Evolutionary conservation across 2,888 invertebrate genomes (phyloP), one percentile per base, ranked within the genome.

Genomic region (Bombylius major): DNA sequence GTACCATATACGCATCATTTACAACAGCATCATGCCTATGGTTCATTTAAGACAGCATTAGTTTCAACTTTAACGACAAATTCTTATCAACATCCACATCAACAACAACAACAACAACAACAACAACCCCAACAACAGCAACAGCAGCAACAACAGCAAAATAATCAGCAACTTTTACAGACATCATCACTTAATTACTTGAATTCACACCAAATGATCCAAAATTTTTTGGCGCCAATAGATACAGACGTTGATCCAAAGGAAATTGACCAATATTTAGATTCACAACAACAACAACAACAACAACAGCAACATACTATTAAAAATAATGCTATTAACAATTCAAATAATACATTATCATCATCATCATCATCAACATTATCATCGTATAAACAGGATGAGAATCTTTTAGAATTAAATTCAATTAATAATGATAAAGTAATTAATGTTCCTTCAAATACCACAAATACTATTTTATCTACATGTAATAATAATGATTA

Each of bases 201-300:
- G 63, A 63, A 63, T 58, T 56, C 63, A 51, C 61, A 61, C 54
- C 56, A 54, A 52, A 52, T 58, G 54, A 47, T 23, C 46, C 58
- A 56, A 47, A 53, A 54, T 45, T 55, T 50, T 45, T 49, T 57
- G 55, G 55, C 61, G 51, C 57, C 57, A 51, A 54, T 59, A 47
- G 60, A 58, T 48, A 63, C 63, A 52, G 70, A 71, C 64, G 68
- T 69, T 62, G 69, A 70, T 67, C 68, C 71, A 44, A 73, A 73
- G 65, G 73, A 74, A 69, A 71, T 73, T 62, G 73, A 73, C 67
- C 75, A 74, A 67, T 73, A 75, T 66, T 67, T 73, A 58, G 71
- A 73, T 68, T 69, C 54, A n/a, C 55, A 42, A 32, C 61, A 47
- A 31, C 58, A 47, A 53, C 51, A 45, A 44, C 60, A 44, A 45